Percentiles rank a stretch among this genome's conserved stretches.
phyloP scores from a whole-genome alignment of 2,888 invertebrate species.

The Resseliella maxima region DNA sequence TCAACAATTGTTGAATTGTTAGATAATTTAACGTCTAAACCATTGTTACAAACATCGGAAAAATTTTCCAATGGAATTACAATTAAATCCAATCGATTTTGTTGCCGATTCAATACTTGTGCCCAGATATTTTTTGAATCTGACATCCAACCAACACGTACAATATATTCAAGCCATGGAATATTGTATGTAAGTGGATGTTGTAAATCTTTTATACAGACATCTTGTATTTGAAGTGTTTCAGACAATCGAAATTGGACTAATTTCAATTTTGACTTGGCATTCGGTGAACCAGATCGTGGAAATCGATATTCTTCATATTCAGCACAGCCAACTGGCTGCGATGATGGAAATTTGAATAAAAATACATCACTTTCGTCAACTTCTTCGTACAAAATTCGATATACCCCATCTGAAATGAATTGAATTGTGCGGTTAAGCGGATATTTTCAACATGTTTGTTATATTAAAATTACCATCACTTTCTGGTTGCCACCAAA shows the following conservation, averaged over 20 bases:
- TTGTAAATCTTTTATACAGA: slow-evolving; percentile 79
- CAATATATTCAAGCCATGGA: slow-evolving; percentile 95
- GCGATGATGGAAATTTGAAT: slow-evolving; percentile 87
- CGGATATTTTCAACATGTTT: neutral
- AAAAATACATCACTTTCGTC: slow-evolving; percentile 92
- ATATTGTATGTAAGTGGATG: slow-evolving; percentile 84
- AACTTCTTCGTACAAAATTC: slow-evolving; percentile 88
- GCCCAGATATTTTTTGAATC: slow-evolving; percentile 91
- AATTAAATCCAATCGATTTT: slow-evolving; percentile 85
- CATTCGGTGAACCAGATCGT: slow-evolving; percentile 89
- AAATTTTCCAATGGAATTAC: slow-evolving; percentile 86
- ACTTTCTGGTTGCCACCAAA: slow-evolving; percentile 95
- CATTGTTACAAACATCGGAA: slow-evolving; percentile 68
- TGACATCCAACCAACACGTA: slow-evolving; percentile 95
- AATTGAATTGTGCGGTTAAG: neutral
- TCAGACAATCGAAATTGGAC: slow-evolving; percentile 78
- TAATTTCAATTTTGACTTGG: slow-evolving; percentile 88
- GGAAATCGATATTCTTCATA: slow-evolving; percentile 89
- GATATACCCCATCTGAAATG: slow-evolving; percentile 76
- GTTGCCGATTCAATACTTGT: slow-evolving; percentile 88
- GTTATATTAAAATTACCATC: slow-evolving; percentile 68
- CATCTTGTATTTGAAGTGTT: slow-evolving; percentile 77
- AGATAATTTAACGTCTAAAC: slow-evolving; percentile 65
- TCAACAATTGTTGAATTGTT: slow-evolving; percentile 62
- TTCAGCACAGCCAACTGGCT: slow-evolving; percentile 81